Evolutionary conservation across 2,113 vertebrate species (phyloP).

Genomic region (Proteles cristata): DNA sequence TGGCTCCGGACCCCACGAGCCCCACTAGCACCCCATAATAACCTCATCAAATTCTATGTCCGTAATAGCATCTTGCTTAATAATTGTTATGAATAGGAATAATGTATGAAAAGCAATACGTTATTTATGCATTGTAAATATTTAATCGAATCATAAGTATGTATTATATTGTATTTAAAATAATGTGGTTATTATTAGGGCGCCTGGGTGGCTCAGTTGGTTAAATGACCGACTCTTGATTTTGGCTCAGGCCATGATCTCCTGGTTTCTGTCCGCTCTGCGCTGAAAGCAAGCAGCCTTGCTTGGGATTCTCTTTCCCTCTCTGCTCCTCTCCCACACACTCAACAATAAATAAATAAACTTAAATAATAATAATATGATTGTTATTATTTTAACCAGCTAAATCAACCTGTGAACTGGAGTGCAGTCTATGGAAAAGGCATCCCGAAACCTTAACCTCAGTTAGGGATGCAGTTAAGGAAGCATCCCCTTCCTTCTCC

Average conservation of each 20-base stretch:
- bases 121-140: background rate
- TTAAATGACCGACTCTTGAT: too few relatives aligned
- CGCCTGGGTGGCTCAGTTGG: too few relatives aligned
- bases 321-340: too few relatives aligned
- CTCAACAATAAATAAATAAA: too few relatives aligned
- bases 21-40: too few relatives aligned
- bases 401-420: background rate
- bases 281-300: too few relatives aligned
- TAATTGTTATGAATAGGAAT: background rate
- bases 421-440: background rate
- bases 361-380: background rate
- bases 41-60: background rate
- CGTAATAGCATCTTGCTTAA: constrained; percentile 14
- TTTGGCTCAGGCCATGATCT: too few relatives aligned
- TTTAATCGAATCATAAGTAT: background rate
- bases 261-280: too few relatives aligned
- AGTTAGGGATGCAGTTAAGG: background rate
- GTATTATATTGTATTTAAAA: constrained; percentile 6
- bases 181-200: background rate
- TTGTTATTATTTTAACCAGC: background rate
- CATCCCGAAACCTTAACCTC: background rate
- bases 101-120: constrained; percentile 9
- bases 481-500: background rate
- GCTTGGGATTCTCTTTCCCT: too few relatives aligned
- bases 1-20: too few relatives aligned